Evolutionary conservation across 2,797 vertebrate species (phyloP).

Genomic region (Parauchenoglanis ngamensis): DNA sequence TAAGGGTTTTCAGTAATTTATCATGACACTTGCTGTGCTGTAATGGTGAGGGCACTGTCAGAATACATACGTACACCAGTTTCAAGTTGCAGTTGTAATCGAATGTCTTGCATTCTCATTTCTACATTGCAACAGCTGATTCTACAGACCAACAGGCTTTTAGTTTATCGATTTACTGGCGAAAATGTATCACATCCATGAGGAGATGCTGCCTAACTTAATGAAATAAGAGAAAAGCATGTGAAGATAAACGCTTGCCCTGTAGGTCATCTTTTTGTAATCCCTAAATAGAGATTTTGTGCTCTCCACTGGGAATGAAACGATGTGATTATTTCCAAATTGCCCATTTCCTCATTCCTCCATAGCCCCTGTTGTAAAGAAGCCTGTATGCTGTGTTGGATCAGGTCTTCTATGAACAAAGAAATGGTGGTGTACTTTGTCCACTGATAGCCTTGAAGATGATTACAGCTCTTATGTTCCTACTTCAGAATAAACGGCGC

Average conservation of each 20-base stretch:
- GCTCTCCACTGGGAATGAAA: constrained; percentile 29
- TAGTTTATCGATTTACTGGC: not conserved
- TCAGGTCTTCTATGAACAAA: constrained; percentile 9
- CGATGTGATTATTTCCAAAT: constrained; percentile 48
- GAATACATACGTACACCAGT: not conserved
- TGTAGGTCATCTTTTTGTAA: constrained; percentile 17
- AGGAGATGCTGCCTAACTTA: not conserved
- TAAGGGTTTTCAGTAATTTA: not conserved
- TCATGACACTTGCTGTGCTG: not conserved
- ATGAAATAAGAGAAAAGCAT: not conserved
- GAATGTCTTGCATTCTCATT: not conserved
- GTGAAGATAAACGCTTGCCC: not conserved
- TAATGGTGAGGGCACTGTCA: no score
- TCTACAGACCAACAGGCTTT: not conserved
- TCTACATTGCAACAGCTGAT: not conserved
- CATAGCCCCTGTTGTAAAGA: constrained; percentile 16
- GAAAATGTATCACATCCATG: not conserved
- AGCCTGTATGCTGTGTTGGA: constrained; percentile 12
- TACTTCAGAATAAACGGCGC: not conserved
- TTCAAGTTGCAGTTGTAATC: not conserved
- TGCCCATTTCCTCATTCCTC: constrained; percentile 48
- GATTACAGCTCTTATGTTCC: not conserved
- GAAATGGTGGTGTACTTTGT: not conserved
- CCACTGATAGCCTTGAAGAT: not conserved
- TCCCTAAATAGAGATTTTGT: constrained; percentile 38